A percentile compares a stretch with the other conserved stretches of the same genome.
These are phyloP conservation scores for Blennius ocellaris DNA, from an alignment of 2,113 vertebrate species.

Conservation along the genomic window DNA sequence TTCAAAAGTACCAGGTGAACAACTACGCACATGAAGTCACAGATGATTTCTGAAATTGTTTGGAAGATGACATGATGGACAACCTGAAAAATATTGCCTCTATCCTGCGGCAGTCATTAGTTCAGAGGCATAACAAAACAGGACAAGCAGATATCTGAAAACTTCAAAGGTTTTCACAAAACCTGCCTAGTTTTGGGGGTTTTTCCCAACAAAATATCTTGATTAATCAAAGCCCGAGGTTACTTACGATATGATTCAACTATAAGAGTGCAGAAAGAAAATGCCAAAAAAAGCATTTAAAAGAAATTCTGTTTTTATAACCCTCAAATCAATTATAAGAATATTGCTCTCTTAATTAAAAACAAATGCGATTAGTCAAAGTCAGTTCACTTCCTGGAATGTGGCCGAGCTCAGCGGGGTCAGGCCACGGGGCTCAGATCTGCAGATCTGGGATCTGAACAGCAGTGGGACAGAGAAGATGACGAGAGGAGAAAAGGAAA, in stretches of 20 bases:
- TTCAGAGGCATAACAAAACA: not conserved
- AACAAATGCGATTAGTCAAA: conserved; percentile 58
- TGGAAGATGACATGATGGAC: too few species aligned
- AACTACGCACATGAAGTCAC: too few species aligned
- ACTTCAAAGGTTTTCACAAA: not conserved
- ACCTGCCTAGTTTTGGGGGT: not conserved
- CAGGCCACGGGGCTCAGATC: conserved; percentile 1
- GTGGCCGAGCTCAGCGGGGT: conserved; percentile 2
- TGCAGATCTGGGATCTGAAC: conserved; percentile 2
- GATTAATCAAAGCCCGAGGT: not conserved
- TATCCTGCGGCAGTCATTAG: too few species aligned
- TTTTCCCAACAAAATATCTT: not conserved
- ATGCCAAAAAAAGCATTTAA: conserved; percentile 10
- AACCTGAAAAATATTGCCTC: too few species aligned
- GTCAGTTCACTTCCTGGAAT: conserved; percentile 53
- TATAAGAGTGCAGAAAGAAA: conserved; percentile 2
- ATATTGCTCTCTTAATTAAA: conserved; percentile 54
- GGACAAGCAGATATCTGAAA: not conserved
- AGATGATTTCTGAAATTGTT: too few species aligned
- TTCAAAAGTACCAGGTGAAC: too few species aligned
- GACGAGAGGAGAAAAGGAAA: not conserved
- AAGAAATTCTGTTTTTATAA: conserved; percentile 50
- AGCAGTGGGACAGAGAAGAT: not conserved
- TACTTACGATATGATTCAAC: not conserved
- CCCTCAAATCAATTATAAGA: conserved; percentile 57